Conservation (phyloP, 2,113 vertebrate species). For the Dermatemys mawii region DNA sequence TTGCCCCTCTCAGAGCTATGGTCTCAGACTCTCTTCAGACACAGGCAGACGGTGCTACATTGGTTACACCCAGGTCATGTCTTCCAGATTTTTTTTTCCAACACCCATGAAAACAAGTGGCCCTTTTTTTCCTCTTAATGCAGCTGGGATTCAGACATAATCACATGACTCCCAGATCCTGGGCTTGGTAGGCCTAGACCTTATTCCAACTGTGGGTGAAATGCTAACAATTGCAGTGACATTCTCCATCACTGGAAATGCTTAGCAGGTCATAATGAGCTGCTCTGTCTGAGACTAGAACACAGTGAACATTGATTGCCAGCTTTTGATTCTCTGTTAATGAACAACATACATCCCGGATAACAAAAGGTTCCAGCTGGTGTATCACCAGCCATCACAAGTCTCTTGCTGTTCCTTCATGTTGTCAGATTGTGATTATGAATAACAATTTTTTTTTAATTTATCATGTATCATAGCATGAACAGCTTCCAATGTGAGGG, state of each 20-base stretch:
- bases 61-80: background rate
- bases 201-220: background rate
- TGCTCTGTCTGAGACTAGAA: background rate
- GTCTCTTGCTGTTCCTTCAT: background rate
- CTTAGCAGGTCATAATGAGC: background rate
- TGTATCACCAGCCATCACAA: fast-evolving
- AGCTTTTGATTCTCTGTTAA: background rate
- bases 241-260: background rate
- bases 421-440: background rate
- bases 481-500: background rate
- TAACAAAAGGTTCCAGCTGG: background rate
- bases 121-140: background rate
- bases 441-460: background rate
- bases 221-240: background rate
- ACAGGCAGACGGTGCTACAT: background rate
- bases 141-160: background rate
- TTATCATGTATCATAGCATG: background rate
- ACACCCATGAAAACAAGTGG: background rate
- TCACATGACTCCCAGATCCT: background rate
- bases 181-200: background rate
- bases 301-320: background rate
- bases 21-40: background rate
- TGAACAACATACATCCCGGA: background rate
- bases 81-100: background rate
- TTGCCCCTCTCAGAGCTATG: background rate